Evolutionary conservation across 2,888 invertebrate species (phyloP), one percentile per base, ranked within the genome.

Genomic region (Leucophenga maculata): DNA sequence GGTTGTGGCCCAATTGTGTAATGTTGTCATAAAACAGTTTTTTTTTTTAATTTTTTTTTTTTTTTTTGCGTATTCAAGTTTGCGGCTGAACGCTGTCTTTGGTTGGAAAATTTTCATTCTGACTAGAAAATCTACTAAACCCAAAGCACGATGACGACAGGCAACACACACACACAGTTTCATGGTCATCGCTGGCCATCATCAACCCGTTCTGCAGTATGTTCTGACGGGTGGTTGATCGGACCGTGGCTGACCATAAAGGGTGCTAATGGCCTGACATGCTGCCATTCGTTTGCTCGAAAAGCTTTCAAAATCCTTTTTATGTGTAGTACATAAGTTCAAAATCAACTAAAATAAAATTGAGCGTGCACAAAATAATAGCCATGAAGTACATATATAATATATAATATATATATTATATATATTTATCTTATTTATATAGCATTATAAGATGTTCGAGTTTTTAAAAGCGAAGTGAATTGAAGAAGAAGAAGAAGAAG

Each of bases 201-300:
- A 39, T 39, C 39, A 39, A 39, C 39, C 39, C n/a, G n/a, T n/a
- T n/a, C n/a, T n/a, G 11, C 3, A 39, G 39, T 6, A 39, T 39
- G 39, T 3, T 6, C 39, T 39, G 39, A 39, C 39, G 39, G 26
- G 26, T 26, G 26, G 26, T 4, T 4, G 39, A 39, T 9, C 11
- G 39, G 11, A 39, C 8, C 39, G 39, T 8, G 39, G 4, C 26
- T 39, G 64, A 31, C 46, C 67, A 67, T 59, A 59, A 67, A 67
- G 67, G 67, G 67, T 67, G 59, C 67, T 67, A 67, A 67, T 67
- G 67, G 67, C 44, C 22, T 66, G 66, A 55, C 55, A 66, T 55
- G 66, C 44, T 64, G 62, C 46, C 50, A 50, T 48, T 18, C 46
- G 62, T 20, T 46, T 13, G 32, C 62, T 22, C 48, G 22, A 31